Evolutionary conservation across 2,888 invertebrate species (phyloP), one percentile per base, ranked within the genome.

Genomic region (Eristalinus aeneus): DNA sequence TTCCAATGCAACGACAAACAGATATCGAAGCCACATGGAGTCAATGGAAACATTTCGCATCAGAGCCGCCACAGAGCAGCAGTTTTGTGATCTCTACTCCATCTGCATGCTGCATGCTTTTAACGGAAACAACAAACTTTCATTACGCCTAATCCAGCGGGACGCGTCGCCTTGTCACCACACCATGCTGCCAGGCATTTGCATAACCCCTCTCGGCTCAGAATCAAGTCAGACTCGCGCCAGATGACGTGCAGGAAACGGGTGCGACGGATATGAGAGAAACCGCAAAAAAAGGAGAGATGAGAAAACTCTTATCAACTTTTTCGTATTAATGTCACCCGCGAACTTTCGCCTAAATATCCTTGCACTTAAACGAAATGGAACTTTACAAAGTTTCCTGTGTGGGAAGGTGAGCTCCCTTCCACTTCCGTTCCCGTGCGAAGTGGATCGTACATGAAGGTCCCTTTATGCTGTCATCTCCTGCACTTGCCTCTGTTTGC

Each of bases 281-380:
- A 56, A 34, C 11, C 12, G 64, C 5, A 34, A 54, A 63, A 61
- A 56, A 22, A 69, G 27, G 27, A 27, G 5, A 27, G 27, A 27
- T 27, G 27, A 34, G 36, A 56, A 71, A 77, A 73, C 73, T 27
- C 27, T 79, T 79, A 64, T 77, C 71, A 81, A 85, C 81, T 81
- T 85, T 85, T 76, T 63, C 67, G 53, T 72, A 84, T 85, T 80
- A 80, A 84, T 67, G 75, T 84, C 69, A 46, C 39, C 39, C 61
- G 65, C 80, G 56, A 80, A 73, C 67, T 75, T 80, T 80, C 75
- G 27, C 58, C 76, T 27, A 32, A 76, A 68, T 71, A 69, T 58
- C 64, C 20, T 69, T 53, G 46, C 73, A 77, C 77, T 86, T 86
- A 81, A 81, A 64, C 54, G 53, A 76, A 85, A 85, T 58, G 81